Evolutionary conservation across 2,888 invertebrate species (phyloP).

Genomic region (Chalcis sispes): DNA sequence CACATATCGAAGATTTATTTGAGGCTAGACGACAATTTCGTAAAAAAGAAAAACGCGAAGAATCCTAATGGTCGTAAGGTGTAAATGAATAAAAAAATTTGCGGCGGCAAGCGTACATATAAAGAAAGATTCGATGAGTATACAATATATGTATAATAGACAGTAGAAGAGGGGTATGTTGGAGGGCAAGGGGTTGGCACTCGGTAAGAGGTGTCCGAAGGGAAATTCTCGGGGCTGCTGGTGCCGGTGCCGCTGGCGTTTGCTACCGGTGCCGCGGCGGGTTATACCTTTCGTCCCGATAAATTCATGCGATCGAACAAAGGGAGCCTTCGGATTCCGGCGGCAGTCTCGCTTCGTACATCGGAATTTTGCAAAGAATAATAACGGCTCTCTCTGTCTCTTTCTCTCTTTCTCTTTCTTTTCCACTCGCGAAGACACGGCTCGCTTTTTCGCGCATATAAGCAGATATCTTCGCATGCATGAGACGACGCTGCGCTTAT

Average conservation of each 20-base stretch:
- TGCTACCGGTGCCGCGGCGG: background rate
- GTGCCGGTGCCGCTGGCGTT: background rate
- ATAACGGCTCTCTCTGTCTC: too few relatives aligned
- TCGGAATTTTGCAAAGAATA: slow-evolving; percentile 49
- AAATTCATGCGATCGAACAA: slow-evolving; percentile 56
- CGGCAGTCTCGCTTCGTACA: slow-evolving; percentile 30
- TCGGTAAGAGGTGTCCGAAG: background rate
- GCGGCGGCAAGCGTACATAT: too few relatives aligned
- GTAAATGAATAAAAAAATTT: too few relatives aligned
- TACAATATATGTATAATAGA: too few relatives aligned
- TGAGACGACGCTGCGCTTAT: background rate
- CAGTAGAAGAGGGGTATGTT: background rate
- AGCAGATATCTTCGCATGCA: slow-evolving; percentile 30
- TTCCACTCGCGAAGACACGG: too few relatives aligned
- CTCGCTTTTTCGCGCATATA: slow-evolving; percentile 53
- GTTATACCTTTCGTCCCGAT: slow-evolving; percentile 34
- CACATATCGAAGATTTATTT: too few relatives aligned
- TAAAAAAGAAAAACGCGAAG: too few relatives aligned
- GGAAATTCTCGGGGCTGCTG: slow-evolving; percentile 34
- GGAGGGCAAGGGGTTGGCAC: background rate
- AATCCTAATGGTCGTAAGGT: too few relatives aligned
- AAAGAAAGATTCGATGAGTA: too few relatives aligned
- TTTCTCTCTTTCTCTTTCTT: too few relatives aligned
- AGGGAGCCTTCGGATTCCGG: slow-evolving; percentile 55
- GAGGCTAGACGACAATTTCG: too few relatives aligned